Conservation (phyloP, 2,113 vertebrate species). For the Prietella phreatophila region DNA sequence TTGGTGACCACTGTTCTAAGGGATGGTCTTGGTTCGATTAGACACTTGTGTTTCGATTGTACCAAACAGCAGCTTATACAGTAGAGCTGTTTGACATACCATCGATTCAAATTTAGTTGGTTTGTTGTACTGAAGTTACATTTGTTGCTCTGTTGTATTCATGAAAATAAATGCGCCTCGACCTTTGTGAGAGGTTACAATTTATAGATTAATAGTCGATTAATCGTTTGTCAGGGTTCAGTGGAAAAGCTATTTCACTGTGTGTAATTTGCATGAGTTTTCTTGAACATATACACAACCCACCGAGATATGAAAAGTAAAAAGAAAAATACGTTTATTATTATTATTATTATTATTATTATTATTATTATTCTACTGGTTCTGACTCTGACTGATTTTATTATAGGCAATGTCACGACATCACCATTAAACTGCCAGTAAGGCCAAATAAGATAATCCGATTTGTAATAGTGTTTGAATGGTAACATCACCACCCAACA, state of each 20-base stretch:
- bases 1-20: background rate
- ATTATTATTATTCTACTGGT: background rate
- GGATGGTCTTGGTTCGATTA: background rate
- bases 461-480: constrained; percentile 1
- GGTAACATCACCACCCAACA: constrained; percentile 12
- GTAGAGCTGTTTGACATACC: background rate
- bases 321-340: background rate
- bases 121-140: background rate
- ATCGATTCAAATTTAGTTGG: background rate
- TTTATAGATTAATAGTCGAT: background rate
- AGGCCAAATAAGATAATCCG: background rate
- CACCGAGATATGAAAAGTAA: background rate
- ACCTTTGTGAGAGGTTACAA: background rate
- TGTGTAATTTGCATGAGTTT: background rate
- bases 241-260: too few relatives aligned
- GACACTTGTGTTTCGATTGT: background rate
- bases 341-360: too few relatives aligned
- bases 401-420: background rate
- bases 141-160: background rate
- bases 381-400: background rate
- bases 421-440: constrained; percentile 4
- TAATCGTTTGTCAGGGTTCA: background rate
- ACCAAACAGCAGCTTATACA: background rate
- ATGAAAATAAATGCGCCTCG: background rate
- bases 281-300: background rate